Evolutionary conservation across 2,888 invertebrate genomes (phyloP), one percentile per base, ranked within the genome.

Genomic region (Drepana falcataria): DNA sequence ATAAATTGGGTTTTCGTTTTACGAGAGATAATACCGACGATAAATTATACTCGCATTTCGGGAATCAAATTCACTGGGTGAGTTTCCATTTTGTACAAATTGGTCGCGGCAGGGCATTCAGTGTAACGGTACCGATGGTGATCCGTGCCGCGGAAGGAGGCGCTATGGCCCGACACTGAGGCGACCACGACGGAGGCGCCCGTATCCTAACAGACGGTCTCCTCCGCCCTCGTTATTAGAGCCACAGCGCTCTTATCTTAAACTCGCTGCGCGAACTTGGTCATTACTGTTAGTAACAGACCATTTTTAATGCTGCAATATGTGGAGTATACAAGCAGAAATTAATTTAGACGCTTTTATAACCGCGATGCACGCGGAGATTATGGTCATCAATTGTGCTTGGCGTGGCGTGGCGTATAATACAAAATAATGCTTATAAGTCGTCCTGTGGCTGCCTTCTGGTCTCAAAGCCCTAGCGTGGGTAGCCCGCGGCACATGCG

Each of bases 1-100:
- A 83, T 85, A 85, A 85, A 87, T 85, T 85, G 83, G 81, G 83
- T 85, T 85, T 87, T 84, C 86, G 82, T 85, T 88, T 87, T 83
- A 87, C 81, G 85, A 82, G 79, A 84, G 85, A 87, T 88, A 85
- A 86, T 81, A 76, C 76, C 63, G 70, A 64, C 78, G 73, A 87
- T 88, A 87, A 85, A 85, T 86, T 82, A 83, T 79, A 76, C 74
- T 73, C 73, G 73, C 77, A 75, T 83, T 86, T 83, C 67, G 82
- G 81, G 78, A 81, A 78, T 77, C 77, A 77, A 79, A 75, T 77
- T 73, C 67, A 73, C 64, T 62, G 59, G 68, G 66, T 66, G 66
- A 69, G 71, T 73, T 62, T 69, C 68, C 62, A 66, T 60, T 70
- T 67, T 64, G 69, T 61, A 61, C 61, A 61, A 64, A 66, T 66